A percentile compares a stretch with the other conserved stretches of the same genome.
These are phyloP conservation scores for Tympanuchus pallidicinctus DNA, from an alignment of 2,113 vertebrate genomes.

Conservation along the genomic window DNA sequence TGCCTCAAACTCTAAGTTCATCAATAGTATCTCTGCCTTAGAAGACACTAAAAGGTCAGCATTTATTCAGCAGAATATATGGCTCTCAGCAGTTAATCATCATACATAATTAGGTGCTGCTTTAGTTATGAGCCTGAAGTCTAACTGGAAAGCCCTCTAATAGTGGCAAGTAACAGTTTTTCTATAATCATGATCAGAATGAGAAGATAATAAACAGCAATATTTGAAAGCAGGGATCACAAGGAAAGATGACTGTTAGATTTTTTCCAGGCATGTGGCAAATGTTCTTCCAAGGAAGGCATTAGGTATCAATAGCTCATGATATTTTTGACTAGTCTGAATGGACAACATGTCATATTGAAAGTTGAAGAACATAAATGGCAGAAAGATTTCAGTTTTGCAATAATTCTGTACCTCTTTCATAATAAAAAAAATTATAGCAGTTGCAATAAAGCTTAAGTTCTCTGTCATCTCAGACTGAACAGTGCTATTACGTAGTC, in stretches of 20 bases:
- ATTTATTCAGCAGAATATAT: background rate
- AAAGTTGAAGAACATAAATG: background rate
- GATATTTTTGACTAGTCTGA: background rate
- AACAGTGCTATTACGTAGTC: background rate
- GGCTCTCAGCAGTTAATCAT: background rate
- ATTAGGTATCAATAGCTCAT: background rate
- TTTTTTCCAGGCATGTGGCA: background rate
- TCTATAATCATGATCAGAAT: background rate
- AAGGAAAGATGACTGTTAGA: background rate
- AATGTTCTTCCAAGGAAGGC: background rate
- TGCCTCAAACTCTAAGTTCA: background rate
- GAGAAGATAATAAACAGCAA: background rate
- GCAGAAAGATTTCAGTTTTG: background rate
- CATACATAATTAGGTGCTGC: background rate
- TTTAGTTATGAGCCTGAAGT: background rate
- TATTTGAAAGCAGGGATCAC: background rate
- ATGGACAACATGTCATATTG: fast-evolving
- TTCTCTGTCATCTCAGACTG: background rate
- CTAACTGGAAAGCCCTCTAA: background rate
- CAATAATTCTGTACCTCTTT: background rate
- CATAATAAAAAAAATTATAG: background rate
- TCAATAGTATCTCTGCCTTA: background rate
- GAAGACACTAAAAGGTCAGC: background rate
- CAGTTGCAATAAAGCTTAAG: background rate
- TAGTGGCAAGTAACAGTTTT: background rate